Conservation (phyloP, 2,888 invertebrate species). For the Stratiomys singularior region DNA sequence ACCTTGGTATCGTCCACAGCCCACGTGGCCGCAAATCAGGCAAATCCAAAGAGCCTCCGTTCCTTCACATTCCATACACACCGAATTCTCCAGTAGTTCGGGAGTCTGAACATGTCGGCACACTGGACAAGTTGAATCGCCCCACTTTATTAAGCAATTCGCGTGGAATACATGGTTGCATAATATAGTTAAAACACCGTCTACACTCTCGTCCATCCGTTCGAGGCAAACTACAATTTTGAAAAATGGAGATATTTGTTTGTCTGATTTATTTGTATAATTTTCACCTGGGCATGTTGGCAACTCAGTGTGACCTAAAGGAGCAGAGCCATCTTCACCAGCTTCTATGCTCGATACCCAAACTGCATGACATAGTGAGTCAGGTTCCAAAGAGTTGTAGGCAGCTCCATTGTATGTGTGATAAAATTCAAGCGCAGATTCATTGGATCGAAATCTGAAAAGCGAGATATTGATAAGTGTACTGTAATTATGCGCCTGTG, state of each 20-base stretch:
- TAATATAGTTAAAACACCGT: constrained; percentile 95
- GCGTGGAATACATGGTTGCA: constrained; percentile 99
- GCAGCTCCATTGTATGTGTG: constrained; percentile 90
- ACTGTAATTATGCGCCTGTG: not conserved
- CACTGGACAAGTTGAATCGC: constrained; percentile 96
- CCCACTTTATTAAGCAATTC: constrained; percentile 95
- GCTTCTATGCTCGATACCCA: constrained; percentile 95
- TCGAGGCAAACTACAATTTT: constrained; percentile 70
- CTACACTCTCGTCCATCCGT: constrained; percentile 98
- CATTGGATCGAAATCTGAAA: constrained; percentile 74
- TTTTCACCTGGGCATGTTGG: constrained; percentile 90
- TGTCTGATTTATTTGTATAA: not conserved
- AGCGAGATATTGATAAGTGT: not conserved
- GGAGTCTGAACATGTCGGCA: constrained; percentile 80
- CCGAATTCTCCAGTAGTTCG: constrained; percentile 69
- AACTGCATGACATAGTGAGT: constrained; percentile 90
- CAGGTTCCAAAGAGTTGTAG: constrained; percentile 93
- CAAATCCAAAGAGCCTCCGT: constrained; percentile 97
- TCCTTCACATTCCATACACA: constrained; percentile 70
- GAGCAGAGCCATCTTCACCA: constrained; percentile 77
- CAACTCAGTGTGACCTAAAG: constrained; percentile 88
- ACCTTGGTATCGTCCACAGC: constrained; percentile 90
- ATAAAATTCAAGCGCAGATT: constrained; percentile 91
- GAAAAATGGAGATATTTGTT: not conserved
- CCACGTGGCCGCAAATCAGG: constrained; percentile 97